Percentiles rank a stretch among this genome's conserved stretches.
These are phyloP conservation scores for Lasioglossum figueresi DNA, from an alignment of 2,888 invertebrate genomes.

Conservation along the genomic window DNA sequence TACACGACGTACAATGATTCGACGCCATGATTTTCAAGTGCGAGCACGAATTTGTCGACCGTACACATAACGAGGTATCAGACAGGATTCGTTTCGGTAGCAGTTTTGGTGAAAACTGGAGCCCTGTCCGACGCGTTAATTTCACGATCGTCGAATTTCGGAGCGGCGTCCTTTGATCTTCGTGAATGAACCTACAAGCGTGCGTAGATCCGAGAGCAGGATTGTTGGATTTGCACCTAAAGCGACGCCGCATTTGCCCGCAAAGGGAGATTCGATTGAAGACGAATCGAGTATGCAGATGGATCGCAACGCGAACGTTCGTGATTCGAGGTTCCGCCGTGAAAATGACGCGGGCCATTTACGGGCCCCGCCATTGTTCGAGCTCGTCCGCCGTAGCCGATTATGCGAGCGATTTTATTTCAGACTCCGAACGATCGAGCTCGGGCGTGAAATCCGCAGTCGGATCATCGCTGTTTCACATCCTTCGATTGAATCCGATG, in stretches of 20 bases:
- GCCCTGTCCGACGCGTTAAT: slow-evolving; percentile 35
- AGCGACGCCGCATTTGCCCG: slow-evolving; percentile 16
- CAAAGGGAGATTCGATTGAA: slow-evolving; percentile 42
- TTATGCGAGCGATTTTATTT: neutral
- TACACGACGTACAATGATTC: no score
- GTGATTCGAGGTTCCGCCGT: slow-evolving; percentile 54
- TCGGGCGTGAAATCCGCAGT: neutral
- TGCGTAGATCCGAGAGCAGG: slow-evolving; percentile 13
- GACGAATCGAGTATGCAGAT: slow-evolving; percentile 47
- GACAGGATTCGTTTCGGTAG: neutral
- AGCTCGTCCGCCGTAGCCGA: neutral
- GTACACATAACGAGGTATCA: neutral
- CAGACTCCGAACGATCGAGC: neutral
- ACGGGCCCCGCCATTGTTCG: neutral
- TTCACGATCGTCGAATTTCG: slow-evolving; percentile 53
- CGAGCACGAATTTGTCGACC: neutral
- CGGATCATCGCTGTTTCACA: neutral
- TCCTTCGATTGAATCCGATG: neutral
- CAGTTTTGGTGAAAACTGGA: neutral
- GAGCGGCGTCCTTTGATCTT: slow-evolving; percentile 58
- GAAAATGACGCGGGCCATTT: slow-evolving; percentile 26
- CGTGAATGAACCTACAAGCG: slow-evolving; percentile 7
- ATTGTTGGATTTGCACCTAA: slow-evolving; percentile 5
- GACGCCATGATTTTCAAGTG: no score
- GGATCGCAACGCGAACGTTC: slow-evolving; percentile 25